A percentile compares a stretch with the other conserved stretches of the same genome.
These are phyloP conservation scores for Bagarius yarrelli DNA, from an alignment of 2,113 vertebrate species.

Conservation along the genomic window DNA sequence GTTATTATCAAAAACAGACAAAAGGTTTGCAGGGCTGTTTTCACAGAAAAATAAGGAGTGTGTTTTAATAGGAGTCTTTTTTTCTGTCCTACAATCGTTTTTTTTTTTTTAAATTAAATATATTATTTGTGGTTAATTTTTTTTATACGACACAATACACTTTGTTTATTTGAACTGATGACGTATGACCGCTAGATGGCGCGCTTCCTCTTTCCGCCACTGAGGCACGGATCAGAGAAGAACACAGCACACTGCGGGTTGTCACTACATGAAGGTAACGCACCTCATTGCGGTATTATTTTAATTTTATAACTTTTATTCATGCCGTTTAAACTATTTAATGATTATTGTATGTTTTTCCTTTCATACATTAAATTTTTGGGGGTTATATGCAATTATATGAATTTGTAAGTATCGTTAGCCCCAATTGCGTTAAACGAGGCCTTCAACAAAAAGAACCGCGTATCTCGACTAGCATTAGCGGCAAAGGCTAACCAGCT, in stretches of 20 bases:
- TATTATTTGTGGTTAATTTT: too few relatives aligned
- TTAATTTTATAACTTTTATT: background rate
- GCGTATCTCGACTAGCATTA: background rate
- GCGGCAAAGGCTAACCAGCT: background rate
- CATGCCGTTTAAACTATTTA: background rate
- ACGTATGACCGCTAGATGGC: background rate
- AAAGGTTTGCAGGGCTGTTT: too few relatives aligned
- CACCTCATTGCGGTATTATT: slow-evolving; percentile 47
- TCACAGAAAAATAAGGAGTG: too few relatives aligned
- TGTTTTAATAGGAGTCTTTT: too few relatives aligned
- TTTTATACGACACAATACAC: too few relatives aligned
- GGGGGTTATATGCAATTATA: background rate
- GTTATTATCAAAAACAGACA: too few relatives aligned
- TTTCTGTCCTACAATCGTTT: too few relatives aligned
- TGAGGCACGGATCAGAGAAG: background rate
- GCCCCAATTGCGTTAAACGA: background rate
- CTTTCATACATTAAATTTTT: too few relatives aligned
- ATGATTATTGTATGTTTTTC: too few relatives aligned
- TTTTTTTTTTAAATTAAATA: too few relatives aligned
- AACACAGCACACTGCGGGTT: slow-evolving; percentile 8
- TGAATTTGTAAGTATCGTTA: background rate
- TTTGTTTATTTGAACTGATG: too few relatives aligned
- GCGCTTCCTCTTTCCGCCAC: background rate
- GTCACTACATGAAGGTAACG: slow-evolving; percentile 47
- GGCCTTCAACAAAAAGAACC: background rate